Evolutionary conservation across 2,888 invertebrate genomes (phyloP).

Genomic region (Calameuta filiformis): DNA sequence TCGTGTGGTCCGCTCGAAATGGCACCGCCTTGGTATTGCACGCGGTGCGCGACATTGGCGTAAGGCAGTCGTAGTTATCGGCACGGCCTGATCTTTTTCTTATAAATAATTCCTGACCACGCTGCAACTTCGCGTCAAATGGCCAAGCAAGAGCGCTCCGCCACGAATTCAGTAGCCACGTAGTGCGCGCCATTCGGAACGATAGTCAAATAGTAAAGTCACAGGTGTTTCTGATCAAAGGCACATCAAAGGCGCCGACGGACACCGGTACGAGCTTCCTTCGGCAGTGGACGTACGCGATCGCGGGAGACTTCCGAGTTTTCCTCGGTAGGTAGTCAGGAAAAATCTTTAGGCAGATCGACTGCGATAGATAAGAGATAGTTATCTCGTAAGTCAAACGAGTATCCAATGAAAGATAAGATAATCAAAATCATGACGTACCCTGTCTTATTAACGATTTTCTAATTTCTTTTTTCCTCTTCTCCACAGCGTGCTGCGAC

Average conservation of each 20-base stretch:
- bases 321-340: neutral
- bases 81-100: conserved; percentile 1
- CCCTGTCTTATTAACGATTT: no score
- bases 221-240: neutral
- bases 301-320: neutral
- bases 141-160: neutral
- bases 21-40: conserved; percentile 1
- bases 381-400: neutral
- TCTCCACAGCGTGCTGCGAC: neutral
- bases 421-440: neutral
- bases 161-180: conserved; percentile 2
- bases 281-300: neutral
- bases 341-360: neutral
- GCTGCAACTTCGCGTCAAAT: conserved; percentile 3
- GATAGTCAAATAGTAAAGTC: conserved; percentile 4
- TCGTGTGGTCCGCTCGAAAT: neutral
- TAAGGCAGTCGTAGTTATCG: neutral
- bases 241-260: neutral
- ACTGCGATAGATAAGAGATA: neutral
- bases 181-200: neutral
- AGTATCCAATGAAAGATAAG: neutral
- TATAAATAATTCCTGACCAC: conserved; percentile 5
- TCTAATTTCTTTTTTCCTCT: no score
- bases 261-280: neutral
- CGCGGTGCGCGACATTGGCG: neutral